A percentile compares a stretch with the other conserved stretches of the same genome.
These are phyloP conservation scores for Saccostrea echinata DNA, from an alignment of 1,140 invertebrate genomes.

Conservation along the genomic window DNA sequence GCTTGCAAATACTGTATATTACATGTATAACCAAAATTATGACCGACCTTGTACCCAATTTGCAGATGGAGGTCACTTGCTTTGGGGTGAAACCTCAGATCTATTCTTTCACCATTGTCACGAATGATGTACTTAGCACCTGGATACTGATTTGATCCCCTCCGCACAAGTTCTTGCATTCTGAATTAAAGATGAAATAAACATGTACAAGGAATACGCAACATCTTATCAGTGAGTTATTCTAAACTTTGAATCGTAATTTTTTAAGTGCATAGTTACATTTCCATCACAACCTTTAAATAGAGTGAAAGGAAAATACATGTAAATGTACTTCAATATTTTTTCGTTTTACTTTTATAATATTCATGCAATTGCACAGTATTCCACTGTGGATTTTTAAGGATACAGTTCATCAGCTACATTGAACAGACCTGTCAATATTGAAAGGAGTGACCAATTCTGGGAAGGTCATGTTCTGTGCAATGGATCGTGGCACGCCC, in stretches of 20 bases:
- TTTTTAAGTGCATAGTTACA: not conserved
- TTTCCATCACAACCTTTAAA: not conserved
- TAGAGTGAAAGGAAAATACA: not conserved
- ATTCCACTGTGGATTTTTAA: not conserved
- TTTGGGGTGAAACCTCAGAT: slow-evolving; percentile 98
- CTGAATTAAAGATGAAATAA: slow-evolving; percentile 81
- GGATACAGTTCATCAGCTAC: not conserved
- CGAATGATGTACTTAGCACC: slow-evolving; percentile 99
- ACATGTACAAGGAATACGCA: not conserved
- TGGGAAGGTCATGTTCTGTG: slow-evolving; percentile 99
- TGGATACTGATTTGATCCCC: slow-evolving; percentile 99
- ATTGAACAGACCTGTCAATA: slow-evolving; percentile 89
- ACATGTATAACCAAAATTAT: not conserved
- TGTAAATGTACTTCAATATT: too few relatives aligned
- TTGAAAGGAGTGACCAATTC: slow-evolving; percentile 99
- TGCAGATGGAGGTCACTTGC: slow-evolving; percentile 98
- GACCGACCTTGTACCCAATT: slow-evolving; percentile 93
- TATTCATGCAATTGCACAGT: not conserved
- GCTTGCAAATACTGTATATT: not conserved
- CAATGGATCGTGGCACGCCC: slow-evolving; percentile 98
- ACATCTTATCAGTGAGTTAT: not conserved
- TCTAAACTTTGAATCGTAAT: not conserved
- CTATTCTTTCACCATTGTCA: slow-evolving; percentile 99
- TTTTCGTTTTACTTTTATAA: too few relatives aligned
- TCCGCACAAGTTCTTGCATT: slow-evolving; percentile 96